Evolutionary conservation across 2,797 vertebrate genomes (phyloP), one percentile per base, ranked within the genome.

Genomic region (Enteromius unitaeniatus): DNA sequence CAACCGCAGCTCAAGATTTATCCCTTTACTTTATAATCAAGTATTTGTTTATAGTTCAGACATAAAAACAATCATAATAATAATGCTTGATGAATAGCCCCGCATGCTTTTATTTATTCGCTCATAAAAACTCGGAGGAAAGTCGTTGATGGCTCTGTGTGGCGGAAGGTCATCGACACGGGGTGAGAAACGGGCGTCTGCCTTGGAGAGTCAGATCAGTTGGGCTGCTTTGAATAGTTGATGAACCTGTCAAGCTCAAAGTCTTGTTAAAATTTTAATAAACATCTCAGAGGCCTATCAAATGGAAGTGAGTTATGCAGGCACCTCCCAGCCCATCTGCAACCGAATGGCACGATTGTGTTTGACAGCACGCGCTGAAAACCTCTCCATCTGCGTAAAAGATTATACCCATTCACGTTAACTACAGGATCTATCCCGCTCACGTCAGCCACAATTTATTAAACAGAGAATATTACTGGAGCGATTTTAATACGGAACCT

Each of bases 201-300:
- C 51, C 78, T 87, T 87, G 89, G 92, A 91, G 91, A 69, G 89
- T 91, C 89, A 90, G 91, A 93, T 93, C 92, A 90, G 91, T 92
- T 91, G 82, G 73, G 90, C 92, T 94, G 93, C 91, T 95, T 93
- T 93, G 94, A 96, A 95, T 93, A 92, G 93, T 92, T 94, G 95
- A 96, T 93, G 95, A 96, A 95, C 93, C 94, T 90, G 87, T 91
- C 93, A 93, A 91, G 92, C 91, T 91, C 84, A 90, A 92, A 92
- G 87, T 88, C 93, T 90, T 93, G 94, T 97, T 93, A 93, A 95
- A 96, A 96, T 95, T 94, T 92, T 95, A 96, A 96, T 96, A 96
- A 95, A 94, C 91, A 95, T 90, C 91, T 93, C 88, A 88, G 91
- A 93, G 93, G 92, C 94, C 93, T 92, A 93, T 94, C 92, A 95